Evolutionary conservation across 2,888 invertebrate genomes (phyloP).

Genomic region (Microplitis deprimator): DNA sequence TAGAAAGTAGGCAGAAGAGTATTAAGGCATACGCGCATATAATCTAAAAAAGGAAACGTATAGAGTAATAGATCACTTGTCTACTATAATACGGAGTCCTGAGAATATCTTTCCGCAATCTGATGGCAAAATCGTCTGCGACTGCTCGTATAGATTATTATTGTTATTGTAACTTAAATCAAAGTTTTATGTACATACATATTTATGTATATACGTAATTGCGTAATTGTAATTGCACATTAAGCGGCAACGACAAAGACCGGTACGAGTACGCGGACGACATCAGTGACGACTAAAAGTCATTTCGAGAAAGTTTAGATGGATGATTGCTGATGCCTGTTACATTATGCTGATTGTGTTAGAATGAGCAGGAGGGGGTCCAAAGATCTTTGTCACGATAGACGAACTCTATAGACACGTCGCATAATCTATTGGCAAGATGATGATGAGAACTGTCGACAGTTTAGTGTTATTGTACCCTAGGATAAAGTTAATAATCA

Average conservation of each 20-base stretch:
- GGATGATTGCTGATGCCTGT: conserved; percentile 29
- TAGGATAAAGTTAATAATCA: conserved; percentile 14
- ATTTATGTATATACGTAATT: conserved; percentile 24
- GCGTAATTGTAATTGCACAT: conserved; percentile 41
- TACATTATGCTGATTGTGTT: not conserved
- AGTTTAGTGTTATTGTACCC: conserved; percentile 3
- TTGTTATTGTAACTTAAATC: conserved; percentile 19
- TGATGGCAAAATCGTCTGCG: conserved; percentile 29
- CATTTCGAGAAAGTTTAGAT: conserved; percentile 36
- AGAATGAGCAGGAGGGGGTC: not conserved
- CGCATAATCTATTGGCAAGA: not conserved
- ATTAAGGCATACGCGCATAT: not conserved
- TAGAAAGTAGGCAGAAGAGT: not conserved
- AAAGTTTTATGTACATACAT: not conserved
- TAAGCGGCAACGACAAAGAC: conserved; percentile 24
- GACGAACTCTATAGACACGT: conserved; percentile 19
- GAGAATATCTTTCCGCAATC: conserved; percentile 38
- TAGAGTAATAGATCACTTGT: conserved; percentile 14
- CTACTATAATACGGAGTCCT: conserved; percentile 8
- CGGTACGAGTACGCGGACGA: conserved; percentile 19
- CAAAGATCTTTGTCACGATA: conserved; percentile 20
- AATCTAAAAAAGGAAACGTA: conserved; percentile 15
- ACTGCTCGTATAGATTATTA: conserved; percentile 27
- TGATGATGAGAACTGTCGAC: not conserved
- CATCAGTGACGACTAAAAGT: not conserved